Evolutionary conservation across 2,888 invertebrate genomes (phyloP), one percentile per base, ranked within the genome.

Genomic region (Cynaeus angustus): DNA sequence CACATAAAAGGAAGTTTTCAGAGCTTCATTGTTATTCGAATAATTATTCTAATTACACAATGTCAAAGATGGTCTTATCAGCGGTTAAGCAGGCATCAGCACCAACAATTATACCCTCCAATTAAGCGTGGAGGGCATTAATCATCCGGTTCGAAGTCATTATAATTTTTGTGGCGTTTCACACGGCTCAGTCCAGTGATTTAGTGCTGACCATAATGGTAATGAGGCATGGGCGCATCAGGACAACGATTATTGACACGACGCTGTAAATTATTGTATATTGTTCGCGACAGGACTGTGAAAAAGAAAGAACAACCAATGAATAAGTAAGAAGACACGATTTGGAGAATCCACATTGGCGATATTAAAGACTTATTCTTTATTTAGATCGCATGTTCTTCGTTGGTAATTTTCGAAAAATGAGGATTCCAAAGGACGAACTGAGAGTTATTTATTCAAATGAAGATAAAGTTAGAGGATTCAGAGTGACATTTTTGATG

Each of bases 21-120:
- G 55, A 53, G 43, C 33, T 41, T 46, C 28, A 58, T 66, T 66
- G 66, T 66, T 66, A 41, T 50, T 58, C 30, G 58, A 58, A 58
- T 66, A 66, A 66, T 66, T 66, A 58, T 48, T 58, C 50, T 58
- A 66, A 58, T 66, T 66, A 41, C 58, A 58, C 58, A 66, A 66
- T 66, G 58, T 65, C 65, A 43, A 41, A 14, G 53, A 41, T 45
- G 45, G 55, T 53, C 65, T 45, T 43, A 65, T 65, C 65, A 30
- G 33, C 26, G 56, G 41, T 56, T 56, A 56, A 41, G 21, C 41
- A 26, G 56, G 41, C 56, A 56, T 56, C 56, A 56, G 56, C 56
- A 41, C 56, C 59, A 30, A 59, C 46, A 59, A 59, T 59, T 59
- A 46, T 59, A 13, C 14, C 14, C 14, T 46, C 59, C 59, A 46